Conservation (phyloP, 2,888 invertebrate species). For the Tenthredo distinguenda region DNA sequence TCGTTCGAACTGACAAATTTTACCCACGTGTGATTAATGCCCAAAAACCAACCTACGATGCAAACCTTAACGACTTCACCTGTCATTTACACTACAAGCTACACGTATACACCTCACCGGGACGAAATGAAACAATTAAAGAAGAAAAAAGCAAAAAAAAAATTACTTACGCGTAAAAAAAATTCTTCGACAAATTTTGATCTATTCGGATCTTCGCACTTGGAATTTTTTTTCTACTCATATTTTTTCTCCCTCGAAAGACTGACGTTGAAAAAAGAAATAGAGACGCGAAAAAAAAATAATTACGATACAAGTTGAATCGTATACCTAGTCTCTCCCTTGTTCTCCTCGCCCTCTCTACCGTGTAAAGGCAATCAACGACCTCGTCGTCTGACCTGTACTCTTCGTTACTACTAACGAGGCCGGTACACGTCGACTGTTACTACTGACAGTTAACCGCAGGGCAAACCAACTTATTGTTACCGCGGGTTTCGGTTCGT, state of each 20-base stretch:
- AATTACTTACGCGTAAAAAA: too few relatives aligned
- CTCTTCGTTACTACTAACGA: slow-evolving; percentile 52
- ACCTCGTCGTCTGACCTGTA: slow-evolving; percentile 39
- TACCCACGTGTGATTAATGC: slow-evolving; percentile 37
- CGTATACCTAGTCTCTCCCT: neutral
- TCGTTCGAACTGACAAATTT: slow-evolving; percentile 40
- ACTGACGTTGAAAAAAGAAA: neutral
- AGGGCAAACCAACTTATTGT: slow-evolving; percentile 43
- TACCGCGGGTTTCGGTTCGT: slow-evolving; percentile 7
- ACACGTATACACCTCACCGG: too few relatives aligned
- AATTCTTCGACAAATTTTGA: too few relatives aligned
- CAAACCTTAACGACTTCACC: slow-evolving; percentile 27
- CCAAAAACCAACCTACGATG: neutral
- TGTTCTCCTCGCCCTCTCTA: neutral
- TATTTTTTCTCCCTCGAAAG: too few relatives aligned
- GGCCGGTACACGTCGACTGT: slow-evolving; percentile 35
- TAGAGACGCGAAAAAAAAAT: neutral
- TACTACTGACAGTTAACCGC: slow-evolving; percentile 51
- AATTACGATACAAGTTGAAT: neutral
- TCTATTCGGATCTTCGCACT: too few relatives aligned
- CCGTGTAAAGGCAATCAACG: slow-evolving; percentile 36
- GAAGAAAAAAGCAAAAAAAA: neutral
- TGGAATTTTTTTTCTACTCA: too few relatives aligned
- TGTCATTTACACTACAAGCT: neutral
- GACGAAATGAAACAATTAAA: neutral